A percentile compares a stretch with the other conserved stretches of the same genome.
Evolutionary conservation across 2,113 vertebrate species (phyloP).

Genomic region (Ellobius talpinus): DNA sequence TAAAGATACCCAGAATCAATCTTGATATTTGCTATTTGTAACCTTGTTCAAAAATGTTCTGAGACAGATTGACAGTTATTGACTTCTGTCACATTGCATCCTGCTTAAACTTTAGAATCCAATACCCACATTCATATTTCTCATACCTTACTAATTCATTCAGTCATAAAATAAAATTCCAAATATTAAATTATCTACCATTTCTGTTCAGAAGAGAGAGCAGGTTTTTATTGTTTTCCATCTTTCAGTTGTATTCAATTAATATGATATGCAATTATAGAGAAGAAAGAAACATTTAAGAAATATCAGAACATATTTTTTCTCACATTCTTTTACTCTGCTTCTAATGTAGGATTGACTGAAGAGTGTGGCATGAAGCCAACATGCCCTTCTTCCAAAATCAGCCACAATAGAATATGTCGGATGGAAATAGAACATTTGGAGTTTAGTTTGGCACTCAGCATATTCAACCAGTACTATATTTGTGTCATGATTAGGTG

Average conservation of each 20-base stretch:
- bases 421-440: constrained; percentile 73
- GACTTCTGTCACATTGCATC: not conserved
- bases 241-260: constrained; percentile 42
- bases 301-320: constrained; percentile 38
- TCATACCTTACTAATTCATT: not conserved
- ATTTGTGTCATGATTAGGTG: constrained; percentile 73
- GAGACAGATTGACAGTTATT: not conserved
- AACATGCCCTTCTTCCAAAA: constrained; percentile 68
- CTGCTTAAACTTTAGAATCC: not conserved
- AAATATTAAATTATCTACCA: not conserved
- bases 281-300: constrained; percentile 9
- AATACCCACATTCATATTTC: not conserved
- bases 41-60: not conserved
- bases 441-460: constrained; percentile 71
- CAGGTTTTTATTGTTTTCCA: not conserved
- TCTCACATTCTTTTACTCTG: constrained; percentile 60
- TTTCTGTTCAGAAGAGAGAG: not conserved
- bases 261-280: constrained; percentile 61
- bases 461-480: constrained; percentile 61
- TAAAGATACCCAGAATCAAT: not conserved
- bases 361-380: constrained; percentile 63
- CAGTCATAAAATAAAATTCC: not conserved
- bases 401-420: constrained; percentile 68
- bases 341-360: constrained; percentile 37
- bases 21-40: not conserved